A percentile compares a stretch with the other conserved stretches of the same genome.
These are phyloP conservation scores for Sarotherodon lohbergeri DNA, from an alignment of 2,113 vertebrate genomes.

Conservation along the genomic window DNA sequence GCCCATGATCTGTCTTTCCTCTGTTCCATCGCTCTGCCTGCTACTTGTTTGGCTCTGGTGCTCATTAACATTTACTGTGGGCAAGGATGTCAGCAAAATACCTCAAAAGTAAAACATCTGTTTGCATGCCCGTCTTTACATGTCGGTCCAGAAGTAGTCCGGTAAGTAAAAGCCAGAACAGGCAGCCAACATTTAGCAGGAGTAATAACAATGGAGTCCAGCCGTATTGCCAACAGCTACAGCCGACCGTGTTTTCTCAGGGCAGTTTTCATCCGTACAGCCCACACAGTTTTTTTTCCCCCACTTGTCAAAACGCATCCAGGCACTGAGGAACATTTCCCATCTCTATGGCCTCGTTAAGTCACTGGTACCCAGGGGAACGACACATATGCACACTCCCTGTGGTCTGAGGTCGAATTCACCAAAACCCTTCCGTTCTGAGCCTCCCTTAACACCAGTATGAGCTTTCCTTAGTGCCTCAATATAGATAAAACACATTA, in stretches of 20 bases:
- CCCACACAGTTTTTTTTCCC: constrained; percentile 39
- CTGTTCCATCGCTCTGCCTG: background rate
- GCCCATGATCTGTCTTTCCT: background rate
- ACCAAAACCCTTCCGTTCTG: constrained; percentile 29
- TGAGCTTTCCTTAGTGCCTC: constrained; percentile 27
- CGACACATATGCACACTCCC: constrained; percentile 11
- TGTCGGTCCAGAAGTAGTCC: constrained; percentile 14
- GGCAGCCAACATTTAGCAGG: constrained; percentile 47
- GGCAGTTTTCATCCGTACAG: constrained; percentile 31
- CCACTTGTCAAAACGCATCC: constrained; percentile 57
- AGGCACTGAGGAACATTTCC: constrained; percentile 46
- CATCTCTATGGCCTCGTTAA: constrained; percentile 50
- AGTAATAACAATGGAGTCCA: constrained; percentile 54
- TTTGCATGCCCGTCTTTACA: constrained; percentile 9
- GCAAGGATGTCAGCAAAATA: background rate
- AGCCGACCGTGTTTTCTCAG: constrained; percentile 44
- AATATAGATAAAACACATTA: constrained; percentile 27
- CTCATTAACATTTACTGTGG: background rate
- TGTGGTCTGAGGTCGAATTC: constrained; percentile 38
- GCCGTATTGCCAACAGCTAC: constrained; percentile 55
- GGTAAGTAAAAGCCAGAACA: constrained; percentile 16
- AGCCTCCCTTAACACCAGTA: background rate
- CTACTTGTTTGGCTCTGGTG: background rate
- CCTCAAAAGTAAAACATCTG: constrained; percentile 21
- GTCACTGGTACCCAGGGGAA: constrained; percentile 25